Evolutionary conservation across 2,888 invertebrate genomes (phyloP).

Genomic region (Dicyrtoma fusca): DNA sequence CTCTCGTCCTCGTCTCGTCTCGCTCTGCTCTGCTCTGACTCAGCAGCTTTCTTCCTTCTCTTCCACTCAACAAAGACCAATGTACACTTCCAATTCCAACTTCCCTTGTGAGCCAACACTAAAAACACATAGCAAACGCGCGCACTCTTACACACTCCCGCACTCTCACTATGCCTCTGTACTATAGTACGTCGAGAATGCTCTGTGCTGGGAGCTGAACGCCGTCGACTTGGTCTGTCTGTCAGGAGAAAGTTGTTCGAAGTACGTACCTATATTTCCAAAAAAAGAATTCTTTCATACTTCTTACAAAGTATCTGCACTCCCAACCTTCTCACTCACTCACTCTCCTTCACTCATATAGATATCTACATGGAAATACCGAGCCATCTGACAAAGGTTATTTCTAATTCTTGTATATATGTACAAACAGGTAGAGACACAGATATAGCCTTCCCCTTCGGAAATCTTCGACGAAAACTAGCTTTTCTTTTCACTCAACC

Average conservation of each 20-base stretch:
- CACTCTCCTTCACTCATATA: neutral
- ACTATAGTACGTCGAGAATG: neutral
- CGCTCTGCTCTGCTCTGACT: too few relatives aligned
- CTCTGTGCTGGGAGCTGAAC: neutral
- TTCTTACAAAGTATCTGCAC: constrained; percentile 24
- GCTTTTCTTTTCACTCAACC: constrained; percentile 24
- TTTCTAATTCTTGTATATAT: neutral
- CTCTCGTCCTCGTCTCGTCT: constrained; percentile 6
- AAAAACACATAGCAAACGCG: too few relatives aligned
- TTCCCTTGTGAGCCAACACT: neutral
- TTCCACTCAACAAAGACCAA: constrained; percentile 18
- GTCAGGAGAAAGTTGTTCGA: neutral
- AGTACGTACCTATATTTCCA: neutral
- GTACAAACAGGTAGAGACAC: neutral
- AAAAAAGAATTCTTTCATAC: constrained; percentile 13
- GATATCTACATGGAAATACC: too few relatives aligned
- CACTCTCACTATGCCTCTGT: neutral
- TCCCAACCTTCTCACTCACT: constrained; percentile 10
- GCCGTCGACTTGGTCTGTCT: too few relatives aligned
- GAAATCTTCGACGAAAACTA: constrained; percentile 17
- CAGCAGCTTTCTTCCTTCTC: neutral
- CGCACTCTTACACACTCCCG: too few relatives aligned
- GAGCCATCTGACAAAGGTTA: neutral
- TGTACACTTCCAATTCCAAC: constrained; percentile 10
- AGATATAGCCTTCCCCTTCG: neutral